Conservation (phyloP, 2,888 invertebrate species). For the Cybosia mesomella region DNA sequence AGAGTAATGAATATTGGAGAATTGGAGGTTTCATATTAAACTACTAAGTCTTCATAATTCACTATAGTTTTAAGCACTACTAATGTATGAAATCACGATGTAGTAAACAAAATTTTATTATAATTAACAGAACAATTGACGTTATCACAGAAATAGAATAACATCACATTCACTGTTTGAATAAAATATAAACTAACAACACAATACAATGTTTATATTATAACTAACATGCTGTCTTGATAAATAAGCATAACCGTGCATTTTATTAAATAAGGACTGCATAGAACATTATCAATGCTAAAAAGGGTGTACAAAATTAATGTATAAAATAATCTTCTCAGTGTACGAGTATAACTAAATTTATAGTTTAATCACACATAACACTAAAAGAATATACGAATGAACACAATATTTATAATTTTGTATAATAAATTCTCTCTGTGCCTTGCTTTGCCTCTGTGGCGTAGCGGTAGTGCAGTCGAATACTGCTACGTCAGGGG, state of each 20-base stretch:
- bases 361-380: no score
- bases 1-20: conserved; percentile 34
- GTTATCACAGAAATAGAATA: conserved; percentile 53
- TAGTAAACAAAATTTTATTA: conserved; percentile 49
- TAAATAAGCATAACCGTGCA: conserved; percentile 48
- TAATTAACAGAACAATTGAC: conserved; percentile 53
- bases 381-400: no score
- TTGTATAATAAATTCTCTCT: no score
- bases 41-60: conserved; percentile 38
- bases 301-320: not conserved
- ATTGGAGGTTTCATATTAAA: conserved; percentile 42
- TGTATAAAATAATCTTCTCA: conserved; percentile 11
- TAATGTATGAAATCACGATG: conserved; percentile 61
- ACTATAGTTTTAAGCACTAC: conserved; percentile 63
- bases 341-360: no score
- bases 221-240: conserved; percentile 52
- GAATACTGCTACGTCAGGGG: no score
- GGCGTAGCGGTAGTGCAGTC: no score
- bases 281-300: conserved; percentile 53
- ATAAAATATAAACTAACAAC: conserved; percentile 41
- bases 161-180: conserved; percentile 54
- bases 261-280: conserved; percentile 47
- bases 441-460: no score
- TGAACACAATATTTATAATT: no score
- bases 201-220: conserved; percentile 34